phyloP scores from a whole-genome alignment of 2,888 invertebrate species.

The Standfussiana lucernea region DNA sequence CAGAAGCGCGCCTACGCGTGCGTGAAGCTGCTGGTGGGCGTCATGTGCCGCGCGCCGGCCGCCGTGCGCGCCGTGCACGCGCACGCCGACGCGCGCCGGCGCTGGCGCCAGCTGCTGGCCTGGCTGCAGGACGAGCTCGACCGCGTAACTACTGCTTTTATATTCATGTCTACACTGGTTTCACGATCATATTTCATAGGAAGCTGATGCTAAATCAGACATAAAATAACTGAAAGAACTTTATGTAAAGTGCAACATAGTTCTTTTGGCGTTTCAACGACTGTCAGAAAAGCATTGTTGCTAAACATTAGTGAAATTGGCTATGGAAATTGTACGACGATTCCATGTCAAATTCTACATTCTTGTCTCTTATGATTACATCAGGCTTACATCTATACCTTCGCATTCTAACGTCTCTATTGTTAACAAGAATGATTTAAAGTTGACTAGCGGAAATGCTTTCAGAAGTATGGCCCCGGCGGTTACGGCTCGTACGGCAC shows the following conservation, averaged over 20 bases:
- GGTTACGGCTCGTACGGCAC: conserved; percentile 95
- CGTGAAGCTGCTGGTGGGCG: conserved; percentile 97
- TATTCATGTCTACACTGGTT: not conserved
- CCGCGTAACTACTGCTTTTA: conserved; percentile 85
- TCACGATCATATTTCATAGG: not conserved
- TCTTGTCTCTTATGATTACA: not conserved
- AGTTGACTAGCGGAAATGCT: conserved; percentile 53
- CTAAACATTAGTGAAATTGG: not conserved
- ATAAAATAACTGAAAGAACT: not conserved
- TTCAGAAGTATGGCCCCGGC: conserved; percentile 90
- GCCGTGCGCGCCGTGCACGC: conserved; percentile 95
- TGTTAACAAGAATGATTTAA: conserved; percentile 14
- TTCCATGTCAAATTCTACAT: not conserved
- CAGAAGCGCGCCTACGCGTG: conserved; percentile 99
- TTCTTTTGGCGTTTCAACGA: not conserved
- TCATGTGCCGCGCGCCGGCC: conserved; percentile 96
- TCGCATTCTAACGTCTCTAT: not conserved
- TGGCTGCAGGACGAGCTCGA: conserved; percentile 99
- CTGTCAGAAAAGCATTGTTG: not conserved
- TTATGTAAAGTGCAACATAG: not conserved
- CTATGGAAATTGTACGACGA: not conserved
- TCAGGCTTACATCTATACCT: not conserved
- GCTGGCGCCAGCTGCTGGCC: conserved; percentile 97
- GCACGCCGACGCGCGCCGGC: conserved; percentile 94
- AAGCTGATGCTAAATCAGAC: not conserved